Evolutionary conservation across 2,888 invertebrate genomes (phyloP).

Genomic region (Globia sparganii): DNA sequence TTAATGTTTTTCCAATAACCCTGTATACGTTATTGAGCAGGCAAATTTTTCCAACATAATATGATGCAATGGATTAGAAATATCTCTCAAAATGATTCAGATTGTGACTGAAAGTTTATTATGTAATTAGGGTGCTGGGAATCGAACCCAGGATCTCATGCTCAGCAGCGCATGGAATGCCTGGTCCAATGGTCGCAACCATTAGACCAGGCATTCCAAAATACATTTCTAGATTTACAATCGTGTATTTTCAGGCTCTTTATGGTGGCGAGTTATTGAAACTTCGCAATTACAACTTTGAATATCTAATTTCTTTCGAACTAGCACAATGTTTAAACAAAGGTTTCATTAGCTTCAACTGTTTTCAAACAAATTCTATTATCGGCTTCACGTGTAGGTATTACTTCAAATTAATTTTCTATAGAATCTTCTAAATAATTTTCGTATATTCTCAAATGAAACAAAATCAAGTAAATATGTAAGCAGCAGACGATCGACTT

Average conservation of each 20-base stretch:
- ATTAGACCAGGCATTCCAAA: neutral
- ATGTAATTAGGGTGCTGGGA: too few relatives aligned
- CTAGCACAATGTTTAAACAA: neutral
- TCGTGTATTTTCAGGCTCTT: neutral
- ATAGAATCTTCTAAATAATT: neutral
- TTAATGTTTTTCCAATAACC: too few relatives aligned
- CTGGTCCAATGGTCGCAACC: too few relatives aligned
- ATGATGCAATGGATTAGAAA: too few relatives aligned
- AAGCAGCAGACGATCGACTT: neutral
- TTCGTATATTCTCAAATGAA: neutral
- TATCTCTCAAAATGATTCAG: too few relatives aligned
- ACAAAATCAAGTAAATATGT: neutral
- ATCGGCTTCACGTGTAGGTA: neutral
- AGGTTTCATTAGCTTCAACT: neutral
- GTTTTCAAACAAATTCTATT: constrained; percentile 13
- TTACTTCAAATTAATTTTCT: neutral
- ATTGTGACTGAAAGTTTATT: too few relatives aligned
- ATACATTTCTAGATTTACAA: neutral
- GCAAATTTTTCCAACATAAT: too few relatives aligned
- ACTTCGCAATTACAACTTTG: constrained; percentile 5
- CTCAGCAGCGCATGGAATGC: too few relatives aligned
- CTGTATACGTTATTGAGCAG: too few relatives aligned
- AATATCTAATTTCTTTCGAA: neutral
- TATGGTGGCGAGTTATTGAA: neutral
- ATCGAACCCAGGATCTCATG: too few relatives aligned